Conservation (phyloP, 2,888 invertebrate genomes). For the Augochlorella aurata region DNA sequence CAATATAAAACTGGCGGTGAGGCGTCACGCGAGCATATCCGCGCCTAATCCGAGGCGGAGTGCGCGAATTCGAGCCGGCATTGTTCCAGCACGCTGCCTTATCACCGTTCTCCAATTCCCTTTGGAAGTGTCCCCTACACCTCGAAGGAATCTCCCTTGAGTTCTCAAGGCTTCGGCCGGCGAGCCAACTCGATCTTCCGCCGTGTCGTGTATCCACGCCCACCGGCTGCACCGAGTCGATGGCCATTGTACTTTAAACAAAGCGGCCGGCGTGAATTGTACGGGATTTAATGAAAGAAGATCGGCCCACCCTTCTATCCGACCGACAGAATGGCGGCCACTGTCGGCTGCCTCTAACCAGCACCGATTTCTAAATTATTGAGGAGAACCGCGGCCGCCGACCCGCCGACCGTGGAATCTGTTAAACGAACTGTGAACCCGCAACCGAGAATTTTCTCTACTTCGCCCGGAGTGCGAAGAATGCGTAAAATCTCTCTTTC, state of each 20-base stretch:
- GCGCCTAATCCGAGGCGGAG: constrained; percentile 43
- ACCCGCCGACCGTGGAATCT: constrained; percentile 55
- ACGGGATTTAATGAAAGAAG: constrained; percentile 78
- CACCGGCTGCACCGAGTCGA: constrained; percentile 71
- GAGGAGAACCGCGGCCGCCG: constrained; percentile 39
- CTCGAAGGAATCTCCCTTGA: constrained; percentile 46
- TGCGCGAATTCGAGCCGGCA: constrained; percentile 54
- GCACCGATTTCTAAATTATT: constrained; percentile 67
- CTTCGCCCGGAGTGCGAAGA: neutral
- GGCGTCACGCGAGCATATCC: constrained; percentile 38
- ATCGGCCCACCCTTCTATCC: constrained; percentile 51
- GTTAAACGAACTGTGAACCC: constrained; percentile 70
- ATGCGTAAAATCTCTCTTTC: neutral
- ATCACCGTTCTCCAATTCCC: constrained; percentile 62
- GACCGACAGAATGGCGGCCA: constrained; percentile 47
- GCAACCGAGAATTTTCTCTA: constrained; percentile 55
- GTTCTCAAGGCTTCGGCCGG: constrained; percentile 61
- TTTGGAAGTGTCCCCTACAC: constrained; percentile 52
- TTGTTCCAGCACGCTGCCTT: constrained; percentile 61
- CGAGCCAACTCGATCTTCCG: constrained; percentile 69
- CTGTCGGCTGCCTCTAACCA: constrained; percentile 47
- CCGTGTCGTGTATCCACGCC: constrained; percentile 74
- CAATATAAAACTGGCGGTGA: constrained; percentile 35
- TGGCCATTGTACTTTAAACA: constrained; percentile 78
- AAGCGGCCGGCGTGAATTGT: constrained; percentile 74